These are phyloP conservation scores for Ruditapes philippinarum DNA, from an alignment of 1,140 invertebrate genomes.

Conservation along the genomic window DNA sequence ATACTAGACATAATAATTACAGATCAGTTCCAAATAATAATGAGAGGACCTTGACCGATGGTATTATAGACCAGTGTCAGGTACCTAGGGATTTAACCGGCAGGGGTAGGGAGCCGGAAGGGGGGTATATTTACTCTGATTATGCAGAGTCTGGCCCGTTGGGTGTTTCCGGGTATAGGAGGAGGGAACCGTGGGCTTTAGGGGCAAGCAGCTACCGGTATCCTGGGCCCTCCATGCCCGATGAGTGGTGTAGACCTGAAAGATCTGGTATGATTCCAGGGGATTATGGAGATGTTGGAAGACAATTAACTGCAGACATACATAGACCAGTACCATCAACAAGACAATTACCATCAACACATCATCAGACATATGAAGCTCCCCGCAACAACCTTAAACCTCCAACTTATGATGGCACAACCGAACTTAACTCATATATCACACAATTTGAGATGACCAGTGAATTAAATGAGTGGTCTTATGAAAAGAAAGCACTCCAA, in stretches of 20 bases:
- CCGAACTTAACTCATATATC: not conserved
- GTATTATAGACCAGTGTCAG: not conserved
- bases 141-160: not conserved
- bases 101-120: not conserved
- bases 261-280: conserved; percentile 7
- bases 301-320: not conserved
- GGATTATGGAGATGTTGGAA: not conserved
- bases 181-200: not conserved
- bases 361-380: not conserved
- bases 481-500: too few relatives aligned
- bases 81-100: not conserved
- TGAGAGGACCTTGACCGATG: not conserved
- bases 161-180: not conserved
- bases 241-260: not conserved
- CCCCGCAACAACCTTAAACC: not conserved
- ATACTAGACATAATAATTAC: not conserved
- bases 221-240: conserved; percentile 3
- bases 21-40: not conserved
- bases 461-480: too few relatives aligned
- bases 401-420: not conserved
- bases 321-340: not conserved
- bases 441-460: not conserved
- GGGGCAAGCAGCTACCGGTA: conserved; percentile 3
- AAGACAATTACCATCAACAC: too few relatives aligned
- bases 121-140: not conserved